These are phyloP conservation scores for Carabus problematicus DNA, from an alignment of 2,888 invertebrate species.

Conservation along the genomic window DNA sequence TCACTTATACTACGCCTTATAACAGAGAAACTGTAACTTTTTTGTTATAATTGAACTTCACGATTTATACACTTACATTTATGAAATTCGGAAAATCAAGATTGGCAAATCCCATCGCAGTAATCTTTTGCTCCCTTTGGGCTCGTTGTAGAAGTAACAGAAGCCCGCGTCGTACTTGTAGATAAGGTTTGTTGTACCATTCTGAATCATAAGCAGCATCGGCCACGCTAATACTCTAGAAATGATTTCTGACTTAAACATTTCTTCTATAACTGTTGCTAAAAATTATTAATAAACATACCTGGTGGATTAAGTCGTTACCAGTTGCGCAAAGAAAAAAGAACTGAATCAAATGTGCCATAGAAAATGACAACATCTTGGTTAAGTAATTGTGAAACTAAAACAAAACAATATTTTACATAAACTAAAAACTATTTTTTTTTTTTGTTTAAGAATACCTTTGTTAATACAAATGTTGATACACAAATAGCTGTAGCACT, in stretches of 20 bases:
- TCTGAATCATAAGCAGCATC: constrained; percentile 11
- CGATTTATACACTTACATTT: constrained; percentile 19
- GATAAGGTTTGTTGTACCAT: constrained; percentile 28
- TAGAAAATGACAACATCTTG: constrained; percentile 33
- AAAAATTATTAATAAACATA: constrained; percentile 2
- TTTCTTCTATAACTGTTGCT: background rate
- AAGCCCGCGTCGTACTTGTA: constrained; percentile 20
- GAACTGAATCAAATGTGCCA: constrained; percentile 31
- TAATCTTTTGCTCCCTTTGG: constrained; percentile 31
- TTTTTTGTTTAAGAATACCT: background rate
- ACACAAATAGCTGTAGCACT: constrained; percentile 32
- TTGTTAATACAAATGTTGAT: constrained; percentile 30
- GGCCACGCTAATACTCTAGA: background rate
- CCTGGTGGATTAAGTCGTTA: constrained; percentile 26
- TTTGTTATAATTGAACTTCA: background rate
- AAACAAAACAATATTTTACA: background rate
- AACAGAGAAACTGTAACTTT: background rate
- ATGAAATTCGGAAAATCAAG: constrained; percentile 38
- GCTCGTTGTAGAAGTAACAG: constrained; percentile 33
- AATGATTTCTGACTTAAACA: background rate
- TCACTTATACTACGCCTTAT: background rate
- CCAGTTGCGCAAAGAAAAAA: constrained; percentile 33
- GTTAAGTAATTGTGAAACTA: constrained; percentile 32
- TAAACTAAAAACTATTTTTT: background rate
- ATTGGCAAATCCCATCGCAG: constrained; percentile 37